These are phyloP conservation scores for Drosophila micromelanica DNA, from an alignment of 1,140 invertebrate species.

Conservation along the genomic window DNA sequence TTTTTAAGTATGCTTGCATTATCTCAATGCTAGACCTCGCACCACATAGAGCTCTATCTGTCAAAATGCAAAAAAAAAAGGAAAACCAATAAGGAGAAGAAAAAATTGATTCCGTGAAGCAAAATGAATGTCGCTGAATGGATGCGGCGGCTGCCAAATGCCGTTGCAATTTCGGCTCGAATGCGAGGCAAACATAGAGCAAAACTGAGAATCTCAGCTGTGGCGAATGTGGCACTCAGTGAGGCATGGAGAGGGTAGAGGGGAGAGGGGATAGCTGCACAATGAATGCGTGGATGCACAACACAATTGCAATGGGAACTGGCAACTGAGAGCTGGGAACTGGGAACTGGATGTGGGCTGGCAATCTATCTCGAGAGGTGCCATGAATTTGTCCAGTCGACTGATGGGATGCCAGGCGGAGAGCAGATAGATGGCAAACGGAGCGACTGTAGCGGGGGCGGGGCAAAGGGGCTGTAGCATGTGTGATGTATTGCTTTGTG, in stretches of 20 bases:
- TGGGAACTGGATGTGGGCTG: slow-evolving; percentile 45
- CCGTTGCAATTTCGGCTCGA: slow-evolving; percentile 64
- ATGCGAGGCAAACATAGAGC: slow-evolving; percentile 23
- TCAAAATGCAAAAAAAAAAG: slow-evolving; percentile 8
- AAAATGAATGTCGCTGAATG: slow-evolving; percentile 68
- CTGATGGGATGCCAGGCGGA: slow-evolving; percentile 37
- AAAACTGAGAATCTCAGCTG: slow-evolving; percentile 66
- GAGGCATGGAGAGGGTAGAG: background rate
- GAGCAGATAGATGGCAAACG: background rate
- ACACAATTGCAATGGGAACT: slow-evolving; percentile 36
- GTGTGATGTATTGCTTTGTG: slow-evolving; percentile 80
- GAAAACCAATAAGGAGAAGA: slow-evolving; percentile 12
- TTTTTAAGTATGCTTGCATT: slow-evolving; percentile 55
- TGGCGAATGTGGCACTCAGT: slow-evolving; percentile 28
- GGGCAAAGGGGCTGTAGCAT: slow-evolving; percentile 28
- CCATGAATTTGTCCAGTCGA: slow-evolving; percentile 69
- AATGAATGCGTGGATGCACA: slow-evolving; percentile 55
- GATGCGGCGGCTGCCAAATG: slow-evolving; percentile 77
- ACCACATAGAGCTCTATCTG: background rate
- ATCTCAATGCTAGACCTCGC: slow-evolving; percentile 6
- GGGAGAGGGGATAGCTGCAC: background rate
- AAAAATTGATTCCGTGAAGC: slow-evolving; percentile 21
- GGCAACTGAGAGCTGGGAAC: slow-evolving; percentile 21
- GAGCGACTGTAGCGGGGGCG: background rate
- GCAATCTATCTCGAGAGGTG: slow-evolving; percentile 74